phyloP scores from a whole-genome alignment of 1,140 invertebrate species.

The Aphis craccivora region DNA sequence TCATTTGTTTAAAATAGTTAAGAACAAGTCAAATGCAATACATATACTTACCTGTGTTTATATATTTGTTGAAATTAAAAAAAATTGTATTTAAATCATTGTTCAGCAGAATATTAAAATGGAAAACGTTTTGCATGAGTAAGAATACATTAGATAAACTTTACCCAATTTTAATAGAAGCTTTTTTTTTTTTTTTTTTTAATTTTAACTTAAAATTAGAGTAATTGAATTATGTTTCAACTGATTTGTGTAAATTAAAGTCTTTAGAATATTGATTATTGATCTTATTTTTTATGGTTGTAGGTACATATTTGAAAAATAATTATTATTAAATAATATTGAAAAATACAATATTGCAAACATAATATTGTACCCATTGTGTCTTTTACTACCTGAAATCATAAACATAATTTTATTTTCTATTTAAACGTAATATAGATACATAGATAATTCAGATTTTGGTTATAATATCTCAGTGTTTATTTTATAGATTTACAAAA shows the following conservation, averaged over 20 bases:
- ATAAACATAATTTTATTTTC: not conserved
- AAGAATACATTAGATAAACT: not conserved
- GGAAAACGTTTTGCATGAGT: not conserved
- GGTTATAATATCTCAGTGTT: not conserved
- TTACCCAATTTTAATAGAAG: not conserved
- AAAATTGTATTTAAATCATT: not conserved
- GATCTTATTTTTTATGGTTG: not conserved
- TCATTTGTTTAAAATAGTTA: not conserved
- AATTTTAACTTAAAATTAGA: not conserved
- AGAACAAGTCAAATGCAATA: not conserved
- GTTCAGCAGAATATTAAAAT: not conserved
- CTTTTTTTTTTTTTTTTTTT: not conserved
- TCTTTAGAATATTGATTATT: not conserved
- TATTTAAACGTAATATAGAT: not conserved
- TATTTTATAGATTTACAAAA: not conserved
- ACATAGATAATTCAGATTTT: not conserved
- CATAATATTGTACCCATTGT: not conserved
- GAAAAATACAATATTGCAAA: no score
- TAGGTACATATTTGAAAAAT: not conserved
- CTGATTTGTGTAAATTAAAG: not conserved
- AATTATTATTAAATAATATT: no score
- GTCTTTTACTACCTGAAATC: not conserved
- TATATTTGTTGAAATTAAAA: not conserved
- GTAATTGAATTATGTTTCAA: not conserved
- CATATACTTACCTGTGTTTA: not conserved